Base-by-base conservation (phyloP, 2,113 vertebrate genomes). In the Colinus virginianus region DNA sequence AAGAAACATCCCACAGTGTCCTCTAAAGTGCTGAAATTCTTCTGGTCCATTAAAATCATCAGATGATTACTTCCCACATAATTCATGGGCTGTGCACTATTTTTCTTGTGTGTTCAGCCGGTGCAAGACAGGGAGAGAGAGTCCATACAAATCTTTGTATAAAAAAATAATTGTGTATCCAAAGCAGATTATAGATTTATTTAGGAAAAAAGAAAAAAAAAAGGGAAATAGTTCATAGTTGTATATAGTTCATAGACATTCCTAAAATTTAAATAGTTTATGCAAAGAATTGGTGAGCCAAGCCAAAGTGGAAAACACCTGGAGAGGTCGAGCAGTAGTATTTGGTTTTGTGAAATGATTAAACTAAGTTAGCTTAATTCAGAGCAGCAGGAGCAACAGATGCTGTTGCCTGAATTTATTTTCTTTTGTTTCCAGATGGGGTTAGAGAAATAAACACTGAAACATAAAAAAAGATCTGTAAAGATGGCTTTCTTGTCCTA, bases 341-440 rank as follows among this genome's bases (percentile, higher is more conserved):
- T 89, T 88, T 66, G 32, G 19, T 17, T 95, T 83, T 84, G 66
- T 69, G 23, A 89, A 96, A 94, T 94, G 40, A 96, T 97, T 97
- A 96, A 96, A 96, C 78, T 90, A 93, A 96, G 74, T 94, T 96
- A 94, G 84, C 89, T 95, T 96, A 96, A 97, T 94, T 97, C 92
- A 93, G 74, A 97, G 82, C 92, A 96, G 96, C 87, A 95, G 95
- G 93, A 96, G 69, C 74, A 97, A 96, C 96, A 95, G 88, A 90
- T 97, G 90, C 45, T 94, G 45, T 88, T 95, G 82, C 36, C 93
- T 93, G 74, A 95, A 76, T 93, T 97, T 97, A 71, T 96, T 96
- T 97, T 95, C 55, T 90, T 88, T 90, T 91, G 58, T 95, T 95
- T 90, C 67, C 94, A 94, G 78, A 90, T 84, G 62, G 61, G 68